Evolutionary conservation across 2,797 vertebrate genomes (phyloP).

Genomic region (Fistularia tabacaria): DNA sequence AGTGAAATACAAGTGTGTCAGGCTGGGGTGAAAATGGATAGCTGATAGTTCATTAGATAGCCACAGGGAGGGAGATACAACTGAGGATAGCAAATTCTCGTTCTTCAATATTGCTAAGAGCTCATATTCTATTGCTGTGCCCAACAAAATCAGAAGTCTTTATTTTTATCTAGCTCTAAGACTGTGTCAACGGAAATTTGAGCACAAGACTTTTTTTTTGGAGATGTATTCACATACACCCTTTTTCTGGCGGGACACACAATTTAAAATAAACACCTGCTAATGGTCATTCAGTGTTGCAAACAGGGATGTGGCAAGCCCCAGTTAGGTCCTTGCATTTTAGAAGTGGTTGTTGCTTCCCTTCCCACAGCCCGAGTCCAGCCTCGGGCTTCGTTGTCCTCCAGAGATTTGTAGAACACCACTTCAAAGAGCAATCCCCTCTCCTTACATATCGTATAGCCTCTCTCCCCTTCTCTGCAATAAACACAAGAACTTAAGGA

Average conservation of each 20-base stretch:
- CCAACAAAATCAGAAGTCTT: constrained; percentile 11
- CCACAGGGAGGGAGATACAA: constrained; percentile 27
- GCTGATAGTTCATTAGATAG: constrained; percentile 58
- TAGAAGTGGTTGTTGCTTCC: constrained; percentile 52
- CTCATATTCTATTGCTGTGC: constrained; percentile 7
- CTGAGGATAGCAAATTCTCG: constrained; percentile 42
- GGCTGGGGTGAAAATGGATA: constrained; percentile 52
- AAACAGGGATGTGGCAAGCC: constrained; percentile 21
- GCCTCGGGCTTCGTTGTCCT: constrained; percentile 65
- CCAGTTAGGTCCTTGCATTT: constrained; percentile 29
- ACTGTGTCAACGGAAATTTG: constrained; percentile 18
- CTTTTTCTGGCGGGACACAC: constrained; percentile 18
- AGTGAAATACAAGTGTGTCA: constrained; percentile 51
- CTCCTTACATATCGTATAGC: constrained; percentile 44
- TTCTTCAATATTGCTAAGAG: constrained; percentile 33
- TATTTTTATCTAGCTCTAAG: constrained; percentile 7
- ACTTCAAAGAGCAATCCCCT: constrained; percentile 74
- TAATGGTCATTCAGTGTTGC: constrained; percentile 16
- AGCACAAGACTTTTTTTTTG: constrained; percentile 10
- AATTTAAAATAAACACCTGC: constrained; percentile 44
- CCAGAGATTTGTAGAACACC: constrained; percentile 63
- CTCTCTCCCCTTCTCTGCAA: constrained; percentile 37
- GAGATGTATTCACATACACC: constrained; percentile 11
- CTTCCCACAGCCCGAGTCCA: constrained; percentile 62
- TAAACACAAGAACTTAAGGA: constrained; percentile 72